Percentiles rank a stretch among this genome's conserved stretches.
phyloP scores from a whole-genome alignment of 2,888 invertebrate species.

The Drosophila mettleri region DNA sequence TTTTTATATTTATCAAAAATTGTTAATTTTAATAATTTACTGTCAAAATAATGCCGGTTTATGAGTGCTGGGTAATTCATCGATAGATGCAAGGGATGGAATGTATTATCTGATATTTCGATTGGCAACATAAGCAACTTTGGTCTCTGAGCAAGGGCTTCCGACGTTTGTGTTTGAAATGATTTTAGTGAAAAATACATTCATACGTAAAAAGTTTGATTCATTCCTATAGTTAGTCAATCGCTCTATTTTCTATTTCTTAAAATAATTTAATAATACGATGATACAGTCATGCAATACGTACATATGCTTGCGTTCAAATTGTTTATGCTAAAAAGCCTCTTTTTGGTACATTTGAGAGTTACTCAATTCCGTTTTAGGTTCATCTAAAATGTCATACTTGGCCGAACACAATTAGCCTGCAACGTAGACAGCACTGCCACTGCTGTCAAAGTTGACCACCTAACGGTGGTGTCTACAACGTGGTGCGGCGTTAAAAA shows the following conservation, averaged over 20 bases:
- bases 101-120: conserved; percentile 2
- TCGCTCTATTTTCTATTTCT: not conserved
- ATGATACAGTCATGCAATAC: not conserved
- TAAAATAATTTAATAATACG: too few species aligned
- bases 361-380: not conserved
- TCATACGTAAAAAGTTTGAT: not conserved
- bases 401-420: conserved; percentile 22
- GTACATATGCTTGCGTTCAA: not conserved
- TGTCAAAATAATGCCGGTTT: conserved; percentile 16
- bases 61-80: conserved; percentile 1
- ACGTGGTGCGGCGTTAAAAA: conserved; percentile 8
- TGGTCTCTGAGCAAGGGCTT: not conserved
- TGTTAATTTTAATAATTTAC: not conserved
- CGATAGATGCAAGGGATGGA: conserved; percentile 4
- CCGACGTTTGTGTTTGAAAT: not conserved
- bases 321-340: not conserved
- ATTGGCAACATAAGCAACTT: conserved; percentile 11
- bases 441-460: conserved; percentile 37
- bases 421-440: conserved; percentile 25
- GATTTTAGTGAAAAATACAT: not conserved
- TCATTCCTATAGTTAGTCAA: not conserved
- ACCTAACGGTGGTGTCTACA: conserved; percentile 27
- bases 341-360: not conserved
- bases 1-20: not conserved
- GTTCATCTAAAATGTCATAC: conserved; percentile 29